A percentile compares a stretch with the other conserved stretches of the same genome.
These are phyloP conservation scores for Bothrops jararaca DNA, from an alignment of 2,113 vertebrate species.

Conservation along the genomic window DNA sequence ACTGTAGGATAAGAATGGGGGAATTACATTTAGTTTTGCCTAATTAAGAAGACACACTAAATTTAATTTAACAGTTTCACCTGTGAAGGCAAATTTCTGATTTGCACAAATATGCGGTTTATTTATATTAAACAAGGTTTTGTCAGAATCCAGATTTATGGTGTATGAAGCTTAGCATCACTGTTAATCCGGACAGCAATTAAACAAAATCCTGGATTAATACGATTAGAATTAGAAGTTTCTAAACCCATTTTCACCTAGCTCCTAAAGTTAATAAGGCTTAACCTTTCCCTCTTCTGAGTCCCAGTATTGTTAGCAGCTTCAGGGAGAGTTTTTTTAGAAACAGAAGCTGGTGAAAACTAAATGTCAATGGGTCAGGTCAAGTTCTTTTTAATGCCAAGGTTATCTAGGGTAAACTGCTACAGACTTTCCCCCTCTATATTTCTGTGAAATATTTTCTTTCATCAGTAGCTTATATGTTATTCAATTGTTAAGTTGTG, in stretches of 20 bases:
- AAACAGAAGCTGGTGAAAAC: not conserved
- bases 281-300: not conserved
- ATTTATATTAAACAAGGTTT: not conserved
- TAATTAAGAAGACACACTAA: not conserved
- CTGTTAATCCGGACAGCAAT: not conserved
- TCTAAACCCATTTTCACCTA: not conserved
- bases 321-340: not conserved
- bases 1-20: not conserved
- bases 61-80: not conserved
- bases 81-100: not conserved
- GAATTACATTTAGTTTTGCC: not conserved
- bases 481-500: not conserved
- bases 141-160: not conserved
- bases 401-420: not conserved
- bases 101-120: not conserved
- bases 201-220: not conserved
- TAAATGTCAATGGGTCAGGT: not conserved
- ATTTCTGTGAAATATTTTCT: not conserved
- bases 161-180: not conserved
- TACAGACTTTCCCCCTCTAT: not conserved
- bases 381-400: not conserved
- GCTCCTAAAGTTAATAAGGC: not conserved
- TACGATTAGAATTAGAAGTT: not conserved
- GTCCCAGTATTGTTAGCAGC: not conserved
- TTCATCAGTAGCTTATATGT: not conserved